Evolutionary conservation across 2,888 invertebrate species (phyloP), one percentile per base, ranked within the genome.

Genomic region (Drosophila rubida): DNA sequence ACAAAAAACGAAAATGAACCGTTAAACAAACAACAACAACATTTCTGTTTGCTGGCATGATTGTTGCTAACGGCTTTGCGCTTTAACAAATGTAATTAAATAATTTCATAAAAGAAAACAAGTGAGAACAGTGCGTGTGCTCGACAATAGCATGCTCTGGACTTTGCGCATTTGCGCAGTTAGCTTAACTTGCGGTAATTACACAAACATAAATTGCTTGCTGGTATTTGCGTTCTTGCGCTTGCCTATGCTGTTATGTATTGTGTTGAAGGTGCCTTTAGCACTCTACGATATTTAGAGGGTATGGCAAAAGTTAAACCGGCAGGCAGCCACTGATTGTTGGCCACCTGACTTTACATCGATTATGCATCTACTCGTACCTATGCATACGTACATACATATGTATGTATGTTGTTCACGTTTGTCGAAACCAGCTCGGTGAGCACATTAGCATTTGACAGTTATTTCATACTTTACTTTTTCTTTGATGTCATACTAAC

Each of bases 371-470:
- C 13, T 37, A 37, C 13, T 1, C 13, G 13, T 14, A 37, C 14
- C 2, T 9, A 11, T 2, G 4, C 30, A n/a, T 35, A 35, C 7
- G 6, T 3, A 14, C 11, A n/a, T 30, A 30, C 30, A 30, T 8
- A 22, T 23, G 4, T 8, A 22, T 13, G 6, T 30, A 46, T 39
- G 9, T 37, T n/a, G n/a, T n/a, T n/a, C n/a, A n/a, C n/a, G 19
- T 32, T 5, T 32, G 45, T 59, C 61, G 13, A 76, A 76, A 76
- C 75, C 54, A 25, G 75, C 58, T 70, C 30, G 66, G 50, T 63
- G 54, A 70, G 48, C 51, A 72, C 37, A 75, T 72, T 75, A 65
- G 69, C 59, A 69, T 72, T 75, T 55, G 69, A 69, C 65, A 55
- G 42, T 69, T 73, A 61, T 49, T 64, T 30, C 35, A 65, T 60